Conservation (phyloP, 2,888 invertebrate genomes). For the Macrosiphum euphorbiae region DNA sequence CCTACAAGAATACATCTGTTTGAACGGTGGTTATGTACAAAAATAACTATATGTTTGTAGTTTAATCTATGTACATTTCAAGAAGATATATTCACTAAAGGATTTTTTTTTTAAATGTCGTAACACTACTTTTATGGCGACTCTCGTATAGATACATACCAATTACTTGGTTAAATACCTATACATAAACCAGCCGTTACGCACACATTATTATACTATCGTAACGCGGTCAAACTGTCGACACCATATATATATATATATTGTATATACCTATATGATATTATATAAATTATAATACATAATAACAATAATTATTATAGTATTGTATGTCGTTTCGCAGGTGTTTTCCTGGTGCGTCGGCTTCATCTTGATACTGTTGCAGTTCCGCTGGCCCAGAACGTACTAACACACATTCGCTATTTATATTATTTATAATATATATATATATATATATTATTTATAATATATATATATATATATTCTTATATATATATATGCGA, state of each 20-base stretch:
- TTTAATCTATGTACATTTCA: background rate
- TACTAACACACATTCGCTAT: constrained; percentile 50
- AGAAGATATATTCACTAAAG: too few relatives aligned
- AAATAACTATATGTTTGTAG: background rate
- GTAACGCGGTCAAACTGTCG: background rate
- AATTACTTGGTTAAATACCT: background rate
- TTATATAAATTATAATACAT: background rate
- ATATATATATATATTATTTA: background rate
- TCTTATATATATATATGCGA: background rate
- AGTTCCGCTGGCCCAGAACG: constrained; percentile 63
- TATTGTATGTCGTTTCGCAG: constrained; percentile 35
- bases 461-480: background rate
- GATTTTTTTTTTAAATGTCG: background rate
- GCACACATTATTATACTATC: background rate
- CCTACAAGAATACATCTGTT: background rate
- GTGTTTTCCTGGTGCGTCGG: constrained; percentile 64
- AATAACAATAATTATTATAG: background rate
- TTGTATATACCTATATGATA: background rate
- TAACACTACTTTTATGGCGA: background rate
- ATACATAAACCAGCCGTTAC: background rate
- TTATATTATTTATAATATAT: background rate
- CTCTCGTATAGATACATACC: background rate
- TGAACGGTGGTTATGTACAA: background rate
- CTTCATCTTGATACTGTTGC: constrained; percentile 63
- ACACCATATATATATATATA: background rate